phyloP scores from a whole-genome alignment of 2,113 vertebrate species.

The Uria lomvia region DNA sequence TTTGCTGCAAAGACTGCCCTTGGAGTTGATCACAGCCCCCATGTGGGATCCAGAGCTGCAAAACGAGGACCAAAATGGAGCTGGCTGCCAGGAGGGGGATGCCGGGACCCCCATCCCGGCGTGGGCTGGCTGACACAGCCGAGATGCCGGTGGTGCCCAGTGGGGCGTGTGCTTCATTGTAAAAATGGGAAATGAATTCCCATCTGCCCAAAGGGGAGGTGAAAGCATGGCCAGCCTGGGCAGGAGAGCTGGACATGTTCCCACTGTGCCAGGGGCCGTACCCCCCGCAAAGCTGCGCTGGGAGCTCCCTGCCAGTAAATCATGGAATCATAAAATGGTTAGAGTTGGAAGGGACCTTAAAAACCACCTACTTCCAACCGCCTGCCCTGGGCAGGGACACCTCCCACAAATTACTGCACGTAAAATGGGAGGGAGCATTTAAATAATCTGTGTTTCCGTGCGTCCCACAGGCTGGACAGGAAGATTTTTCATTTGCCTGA shows the following conservation, averaged over 20 bases:
- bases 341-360: not conserved
- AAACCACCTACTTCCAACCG: not conserved
- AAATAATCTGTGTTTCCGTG: not conserved
- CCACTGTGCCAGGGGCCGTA: not conserved
- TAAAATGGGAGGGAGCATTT: not conserved
- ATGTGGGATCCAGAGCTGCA: not conserved
- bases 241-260: not conserved
- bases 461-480: not conserved
- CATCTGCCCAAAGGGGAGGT: too few species aligned
- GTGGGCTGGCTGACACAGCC: rapidly evolving
- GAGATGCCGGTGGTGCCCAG: not conserved
- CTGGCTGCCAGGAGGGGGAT: not conserved
- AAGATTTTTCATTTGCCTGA: not conserved
- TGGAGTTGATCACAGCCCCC: not conserved
- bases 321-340: not conserved
- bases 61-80: rapidly evolving
- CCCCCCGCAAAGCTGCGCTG: too few species aligned
- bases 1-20: not conserved
- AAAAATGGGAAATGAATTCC: not conserved
- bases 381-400: not conserved
- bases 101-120: rapidly evolving
- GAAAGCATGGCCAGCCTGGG: not conserved
- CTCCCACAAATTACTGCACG: not conserved
- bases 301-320: not conserved
- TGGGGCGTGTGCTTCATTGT: rapidly evolving